These are phyloP conservation scores for Anastrepha ludens DNA, from an alignment of 1,140 invertebrate genomes.

Conservation along the genomic window DNA sequence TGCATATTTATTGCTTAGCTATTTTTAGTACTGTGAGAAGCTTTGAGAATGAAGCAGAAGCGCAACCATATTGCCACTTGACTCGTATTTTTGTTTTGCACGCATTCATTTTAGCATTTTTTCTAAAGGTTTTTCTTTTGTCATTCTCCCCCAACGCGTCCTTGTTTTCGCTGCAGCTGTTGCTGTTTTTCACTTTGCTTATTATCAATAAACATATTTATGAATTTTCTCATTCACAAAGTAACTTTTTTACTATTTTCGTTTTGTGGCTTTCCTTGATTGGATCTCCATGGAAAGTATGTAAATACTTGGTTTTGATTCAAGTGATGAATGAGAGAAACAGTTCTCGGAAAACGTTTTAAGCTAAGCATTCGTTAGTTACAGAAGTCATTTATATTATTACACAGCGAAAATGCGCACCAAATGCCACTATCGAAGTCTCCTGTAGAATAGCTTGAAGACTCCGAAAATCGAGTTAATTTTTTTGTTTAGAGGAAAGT, in stretches of 20 bases:
- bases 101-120: too few species aligned
- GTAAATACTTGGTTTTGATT: not conserved
- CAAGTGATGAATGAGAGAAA: not conserved
- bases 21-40: not conserved
- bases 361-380: too few species aligned
- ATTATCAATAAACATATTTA: conserved; percentile 18
- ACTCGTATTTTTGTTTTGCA: too few species aligned
- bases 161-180: not conserved
- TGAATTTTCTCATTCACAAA: not conserved
- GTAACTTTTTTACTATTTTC: not conserved
- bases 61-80: too few species aligned
- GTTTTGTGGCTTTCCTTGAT: not conserved
- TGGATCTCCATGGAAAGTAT: not conserved
- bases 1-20: not conserved
- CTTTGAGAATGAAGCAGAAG: too few species aligned
- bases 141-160: not conserved
- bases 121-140: too few species aligned
- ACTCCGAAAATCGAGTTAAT: too few species aligned
- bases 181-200: not conserved
- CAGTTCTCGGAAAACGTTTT: not conserved
- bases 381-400: too few species aligned
- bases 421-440: too few species aligned
- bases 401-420: too few species aligned
- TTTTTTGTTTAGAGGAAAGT: too few species aligned
- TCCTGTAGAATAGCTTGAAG: too few species aligned